Conservation (phyloP, 2,113 vertebrate species). For the Cyprinodon tularosa region DNA sequence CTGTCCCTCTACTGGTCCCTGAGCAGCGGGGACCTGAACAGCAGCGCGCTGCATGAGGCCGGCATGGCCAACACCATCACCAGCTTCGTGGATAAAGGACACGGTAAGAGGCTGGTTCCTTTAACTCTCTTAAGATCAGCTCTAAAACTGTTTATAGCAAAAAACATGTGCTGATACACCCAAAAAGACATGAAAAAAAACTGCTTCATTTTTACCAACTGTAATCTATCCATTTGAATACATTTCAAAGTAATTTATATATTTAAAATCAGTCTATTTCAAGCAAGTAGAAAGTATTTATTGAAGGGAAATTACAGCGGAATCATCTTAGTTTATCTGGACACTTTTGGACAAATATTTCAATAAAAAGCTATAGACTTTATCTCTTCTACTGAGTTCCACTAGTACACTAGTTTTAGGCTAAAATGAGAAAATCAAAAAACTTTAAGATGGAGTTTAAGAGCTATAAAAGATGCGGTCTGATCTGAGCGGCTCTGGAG, state of each 20-base stretch:
- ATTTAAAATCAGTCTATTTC: no score
- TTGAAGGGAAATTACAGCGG: background rate
- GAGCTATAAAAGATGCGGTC: no score
- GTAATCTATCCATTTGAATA: background rate
- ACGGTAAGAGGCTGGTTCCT: slow-evolving; percentile 81
- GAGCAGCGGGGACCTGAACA: slow-evolving; percentile 88
- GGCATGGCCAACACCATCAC: slow-evolving; percentile 96
- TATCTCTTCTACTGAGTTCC: background rate
- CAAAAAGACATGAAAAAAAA: no score
- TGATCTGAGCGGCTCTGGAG: background rate
- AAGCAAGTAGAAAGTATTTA: background rate
- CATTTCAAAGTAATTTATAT: background rate
- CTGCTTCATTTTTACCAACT: no score
- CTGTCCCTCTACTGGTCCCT: slow-evolving; percentile 95
- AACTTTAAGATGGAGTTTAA: background rate
- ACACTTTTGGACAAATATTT: no score
- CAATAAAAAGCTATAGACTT: background rate
- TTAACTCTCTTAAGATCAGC: background rate
- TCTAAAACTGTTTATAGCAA: background rate
- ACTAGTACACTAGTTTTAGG: no score
- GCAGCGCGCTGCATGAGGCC: slow-evolving; percentile 88
- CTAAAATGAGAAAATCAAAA: no score
- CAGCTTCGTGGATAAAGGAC: slow-evolving; percentile 97
- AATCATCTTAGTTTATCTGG: background rate
- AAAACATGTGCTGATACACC: no score